Percentiles rank a stretch among this genome's conserved stretches.
These are phyloP conservation scores for Rallus limicola DNA, from an alignment of 2,113 vertebrate genomes.

Conservation along the genomic window DNA sequence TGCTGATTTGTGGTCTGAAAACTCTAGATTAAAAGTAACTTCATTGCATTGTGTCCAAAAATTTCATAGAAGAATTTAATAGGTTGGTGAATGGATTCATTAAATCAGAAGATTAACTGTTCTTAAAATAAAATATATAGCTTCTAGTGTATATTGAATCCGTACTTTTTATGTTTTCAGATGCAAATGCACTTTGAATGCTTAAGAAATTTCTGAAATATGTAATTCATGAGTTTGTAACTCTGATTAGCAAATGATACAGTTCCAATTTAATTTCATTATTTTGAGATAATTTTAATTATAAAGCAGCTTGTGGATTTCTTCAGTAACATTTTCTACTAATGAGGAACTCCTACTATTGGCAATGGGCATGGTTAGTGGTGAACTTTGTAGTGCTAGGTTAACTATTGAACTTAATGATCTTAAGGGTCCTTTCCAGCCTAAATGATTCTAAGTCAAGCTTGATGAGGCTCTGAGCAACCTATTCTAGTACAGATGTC, in stretches of 20 bases:
- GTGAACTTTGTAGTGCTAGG: too few relatives aligned
- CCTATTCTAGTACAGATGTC: too few relatives aligned
- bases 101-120: background rate
- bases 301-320: background rate
- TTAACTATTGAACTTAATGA: accelerated
- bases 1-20: background rate
- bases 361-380: too few relatives aligned
- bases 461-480: too few relatives aligned
- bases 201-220: background rate
- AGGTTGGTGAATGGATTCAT: background rate
- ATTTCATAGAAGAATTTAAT: background rate
- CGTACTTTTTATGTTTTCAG: background rate
- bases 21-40: background rate
- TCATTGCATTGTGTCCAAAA: background rate
- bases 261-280: background rate
- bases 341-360: background rate
- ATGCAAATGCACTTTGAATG: background rate
- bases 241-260: background rate
- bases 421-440: background rate
- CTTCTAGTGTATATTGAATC: background rate
- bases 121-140: background rate
- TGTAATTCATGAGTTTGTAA: background rate
- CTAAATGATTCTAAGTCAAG: background rate
- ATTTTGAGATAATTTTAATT: background rate
- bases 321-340: background rate